A percentile compares a stretch with the other conserved stretches of the same genome.
phyloP scores from a whole-genome alignment of 2,888 invertebrate genomes.

The Chaitophorus viminalis region DNA sequence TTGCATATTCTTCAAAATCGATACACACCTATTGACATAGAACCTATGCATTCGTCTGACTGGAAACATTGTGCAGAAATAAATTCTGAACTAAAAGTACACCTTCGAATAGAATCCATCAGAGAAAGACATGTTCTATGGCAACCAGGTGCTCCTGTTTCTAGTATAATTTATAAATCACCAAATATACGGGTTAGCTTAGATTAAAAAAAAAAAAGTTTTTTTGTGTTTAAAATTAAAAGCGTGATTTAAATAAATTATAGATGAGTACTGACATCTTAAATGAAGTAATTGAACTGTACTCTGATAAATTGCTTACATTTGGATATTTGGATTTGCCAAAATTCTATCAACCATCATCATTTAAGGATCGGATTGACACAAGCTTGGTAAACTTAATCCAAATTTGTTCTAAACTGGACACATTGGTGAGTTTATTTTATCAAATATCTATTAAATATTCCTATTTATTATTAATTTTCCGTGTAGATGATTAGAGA shows the following conservation, averaged over 20 bases:
- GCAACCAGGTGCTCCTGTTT: constrained; percentile 77
- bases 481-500: constrained; percentile 75
- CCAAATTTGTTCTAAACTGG: constrained; percentile 75
- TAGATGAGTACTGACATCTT: constrained; percentile 71
- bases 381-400: constrained; percentile 75
- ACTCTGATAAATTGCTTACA: constrained; percentile 73
- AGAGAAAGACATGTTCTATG: constrained; percentile 73
- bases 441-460: neutral
- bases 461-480: neutral
- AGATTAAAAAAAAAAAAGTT: too few relatives aligned
- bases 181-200: constrained; percentile 72
- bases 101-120: constrained; percentile 75
- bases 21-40: constrained; percentile 72
- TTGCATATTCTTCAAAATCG: constrained; percentile 80
- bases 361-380: constrained; percentile 79
- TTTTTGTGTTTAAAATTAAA: neutral
- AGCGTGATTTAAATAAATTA: neutral
- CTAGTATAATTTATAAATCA: constrained; percentile 74
- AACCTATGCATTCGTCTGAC: constrained; percentile 65
- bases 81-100: constrained; percentile 75
- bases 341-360: constrained; percentile 74
- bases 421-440: constrained; percentile 73
- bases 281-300: constrained; percentile 73
- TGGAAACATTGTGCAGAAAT: constrained; percentile 72
- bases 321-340: constrained; percentile 78